Conservation (phyloP, 1,140 invertebrate genomes). For the Elymnias hypermnestra region DNA sequence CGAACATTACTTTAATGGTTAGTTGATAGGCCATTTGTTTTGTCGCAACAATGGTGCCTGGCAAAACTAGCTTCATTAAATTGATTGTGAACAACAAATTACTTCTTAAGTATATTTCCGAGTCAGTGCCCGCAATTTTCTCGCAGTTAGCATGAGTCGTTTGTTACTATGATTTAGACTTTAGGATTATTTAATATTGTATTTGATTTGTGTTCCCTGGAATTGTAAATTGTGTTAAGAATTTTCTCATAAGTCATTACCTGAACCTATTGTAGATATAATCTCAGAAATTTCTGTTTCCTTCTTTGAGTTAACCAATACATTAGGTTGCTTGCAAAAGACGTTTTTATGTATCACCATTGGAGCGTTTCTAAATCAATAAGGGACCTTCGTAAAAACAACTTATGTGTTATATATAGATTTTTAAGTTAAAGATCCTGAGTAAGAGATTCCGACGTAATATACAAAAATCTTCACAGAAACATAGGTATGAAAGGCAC, state of each 20-base stretch:
- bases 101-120: slow-evolving; percentile 14
- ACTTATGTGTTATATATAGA: too few relatives aligned
- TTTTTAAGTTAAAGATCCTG: too few relatives aligned
- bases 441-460: too few relatives aligned
- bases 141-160: slow-evolving; percentile 12
- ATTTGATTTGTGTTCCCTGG: not conserved
- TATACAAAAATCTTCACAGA: too few relatives aligned
- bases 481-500: not conserved
- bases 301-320: too few relatives aligned
- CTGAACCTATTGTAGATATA: not conserved
- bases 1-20: slow-evolving; percentile 29
- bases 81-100: slow-evolving; percentile 21
- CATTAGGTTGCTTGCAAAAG: too few relatives aligned
- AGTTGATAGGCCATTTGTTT: slow-evolving; percentile 35
- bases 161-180: slow-evolving; percentile 31
- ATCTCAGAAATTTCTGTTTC: not conserved
- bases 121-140: slow-evolving; percentile 24
- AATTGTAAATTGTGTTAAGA: not conserved
- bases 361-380: too few relatives aligned
- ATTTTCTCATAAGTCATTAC: not conserved
- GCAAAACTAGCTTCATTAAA: slow-evolving; percentile 33
- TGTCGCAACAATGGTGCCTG: slow-evolving; percentile 30
- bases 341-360: too few relatives aligned
- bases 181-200: slow-evolving; percentile 3
- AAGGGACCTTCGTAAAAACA: too few relatives aligned